A percentile compares a stretch with the other conserved stretches of the same genome.
These are phyloP conservation scores for Zoanthus solanderi DNA, from an alignment of 92 coral and sea anemone species.

Conservation along the genomic window DNA sequence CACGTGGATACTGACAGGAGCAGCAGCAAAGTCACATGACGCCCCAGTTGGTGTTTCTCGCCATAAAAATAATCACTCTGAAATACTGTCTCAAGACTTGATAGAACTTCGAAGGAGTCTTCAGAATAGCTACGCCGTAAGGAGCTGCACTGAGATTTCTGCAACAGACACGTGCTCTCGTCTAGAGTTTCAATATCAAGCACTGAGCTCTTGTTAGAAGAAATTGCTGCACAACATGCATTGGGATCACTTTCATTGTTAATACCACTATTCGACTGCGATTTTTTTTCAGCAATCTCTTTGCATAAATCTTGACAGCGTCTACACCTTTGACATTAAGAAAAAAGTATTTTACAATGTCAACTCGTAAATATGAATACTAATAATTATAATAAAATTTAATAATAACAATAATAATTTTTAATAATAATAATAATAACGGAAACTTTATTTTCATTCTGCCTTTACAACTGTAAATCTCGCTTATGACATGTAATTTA, in stretches of 20 bases:
- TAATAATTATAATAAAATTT: no score
- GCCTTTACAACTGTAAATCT: no score
- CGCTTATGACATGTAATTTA: no score
- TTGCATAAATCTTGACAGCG: conserved; percentile 43
- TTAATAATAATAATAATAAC: no score
- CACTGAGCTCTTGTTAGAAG: conserved; percentile 11
- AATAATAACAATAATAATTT: no score
- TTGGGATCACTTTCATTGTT: not conserved
- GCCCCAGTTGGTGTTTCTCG: conserved; percentile 85
- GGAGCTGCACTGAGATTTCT: conserved; percentile 17
- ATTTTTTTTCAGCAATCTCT: conserved; percentile 19
- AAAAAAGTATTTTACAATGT: not conserved
- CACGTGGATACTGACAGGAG: conserved; percentile 63
- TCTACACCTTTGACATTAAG: conserved; percentile 21
- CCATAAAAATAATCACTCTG: conserved; percentile 77
- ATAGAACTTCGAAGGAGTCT: conserved; percentile 9
- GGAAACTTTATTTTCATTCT: no score
- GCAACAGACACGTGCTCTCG: conserved; percentile 27
- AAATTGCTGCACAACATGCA: conserved; percentile 11
- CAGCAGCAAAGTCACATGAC: conserved; percentile 81
- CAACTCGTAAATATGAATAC: not conserved
- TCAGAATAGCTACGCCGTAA: conserved; percentile 17
- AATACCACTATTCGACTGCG: not conserved
- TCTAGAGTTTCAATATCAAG: conserved; percentile 29
- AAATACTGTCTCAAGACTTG: conserved; percentile 59